Base-by-base conservation (phyloP, 2,888 invertebrate species). In the Poecilus cupreus region DNA sequence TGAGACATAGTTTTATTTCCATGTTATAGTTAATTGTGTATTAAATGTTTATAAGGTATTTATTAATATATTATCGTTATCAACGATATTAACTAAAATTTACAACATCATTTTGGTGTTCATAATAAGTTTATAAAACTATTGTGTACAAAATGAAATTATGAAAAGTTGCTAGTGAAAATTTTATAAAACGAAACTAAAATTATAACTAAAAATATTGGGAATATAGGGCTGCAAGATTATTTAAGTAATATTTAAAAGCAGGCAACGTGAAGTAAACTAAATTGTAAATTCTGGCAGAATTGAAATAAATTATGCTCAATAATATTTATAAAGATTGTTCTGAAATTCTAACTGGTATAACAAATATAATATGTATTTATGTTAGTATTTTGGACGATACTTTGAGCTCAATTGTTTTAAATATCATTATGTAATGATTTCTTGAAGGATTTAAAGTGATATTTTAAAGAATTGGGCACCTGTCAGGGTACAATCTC, bases 101-200 rank as follows among this genome's bases (percentile, higher is more conserved):
- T 76, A 76, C 57, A 57, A 75, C 26, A 51, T 32, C 24, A 75
- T 75, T 75, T 75, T 75, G 49, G 11, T 68, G 68, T 68, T 32
- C 32, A 32, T 26, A 16, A 46, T 43, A 1, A 26, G 49, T 75
- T 75, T 75, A 75, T 16, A 18, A 49, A 75, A 51, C 16, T 13
- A 74, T n/a, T 51, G 51, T 76, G 76, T 76, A 76, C 57, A 76
- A 76, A 76, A 75, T 75, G 37, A 76, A 54, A 51, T 37, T 70
- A 72, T 72, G 20, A 57, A 26, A 4, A 76, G 76, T 76, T 76
- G 57, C 39, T 54, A 76, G 54, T 76, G 57, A 54, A 76, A 76
- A 54, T 76, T 76, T 76, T 75, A 75, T 75, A 75, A 26, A 72
- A 24, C 13, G 5, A 68, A 68, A 68, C 32, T 37, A 37, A 39